Percentiles rank a stretch among this genome's conserved stretches.
Conservation (phyloP, 2,888 invertebrate genomes). For the Eupelmus urozonus region DNA sequence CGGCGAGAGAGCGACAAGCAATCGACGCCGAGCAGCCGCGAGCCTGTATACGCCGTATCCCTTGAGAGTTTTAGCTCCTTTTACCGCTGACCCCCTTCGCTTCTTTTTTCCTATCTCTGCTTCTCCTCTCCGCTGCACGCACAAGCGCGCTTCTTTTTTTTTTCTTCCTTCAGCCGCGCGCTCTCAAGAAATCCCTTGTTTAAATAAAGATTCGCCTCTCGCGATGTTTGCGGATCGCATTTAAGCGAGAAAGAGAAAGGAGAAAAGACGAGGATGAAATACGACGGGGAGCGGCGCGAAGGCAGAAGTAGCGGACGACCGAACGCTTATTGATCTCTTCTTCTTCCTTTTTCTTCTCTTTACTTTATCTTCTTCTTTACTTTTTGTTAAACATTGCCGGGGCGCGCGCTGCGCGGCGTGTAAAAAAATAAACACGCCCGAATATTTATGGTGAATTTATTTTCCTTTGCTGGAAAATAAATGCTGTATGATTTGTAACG, state of each 20-base stretch:
- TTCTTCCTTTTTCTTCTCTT: not conserved
- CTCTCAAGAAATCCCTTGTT: constrained; percentile 68
- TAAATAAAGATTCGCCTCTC: constrained; percentile 71
- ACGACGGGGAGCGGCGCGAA: constrained; percentile 16
- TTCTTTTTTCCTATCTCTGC: not conserved
- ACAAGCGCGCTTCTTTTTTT: no score
- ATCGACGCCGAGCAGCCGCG: not conserved
- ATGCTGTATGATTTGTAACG: no score
- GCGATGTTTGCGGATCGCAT: constrained; percentile 75
- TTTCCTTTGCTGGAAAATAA: not conserved
- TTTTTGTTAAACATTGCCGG: constrained; percentile 24
- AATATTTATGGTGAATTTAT: constrained; percentile 10
- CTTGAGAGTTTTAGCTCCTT: not conserved
- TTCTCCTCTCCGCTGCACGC: no score
- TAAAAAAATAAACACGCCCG: not conserved
- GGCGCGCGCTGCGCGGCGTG: not conserved
- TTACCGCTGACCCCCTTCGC: not conserved
- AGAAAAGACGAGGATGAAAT: constrained; percentile 53
- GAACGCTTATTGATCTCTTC: constrained; percentile 41
- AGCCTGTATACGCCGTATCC: no score
- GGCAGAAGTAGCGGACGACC: not conserved
- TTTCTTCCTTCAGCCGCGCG: not conserved
- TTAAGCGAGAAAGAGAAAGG: constrained; percentile 60
- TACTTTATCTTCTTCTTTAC: not conserved
- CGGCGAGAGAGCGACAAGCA: not conserved